Conservation (phyloP, 30 jellyfish, hydroid and myxozoan species). For the Nemopilema nomurai region DNA sequence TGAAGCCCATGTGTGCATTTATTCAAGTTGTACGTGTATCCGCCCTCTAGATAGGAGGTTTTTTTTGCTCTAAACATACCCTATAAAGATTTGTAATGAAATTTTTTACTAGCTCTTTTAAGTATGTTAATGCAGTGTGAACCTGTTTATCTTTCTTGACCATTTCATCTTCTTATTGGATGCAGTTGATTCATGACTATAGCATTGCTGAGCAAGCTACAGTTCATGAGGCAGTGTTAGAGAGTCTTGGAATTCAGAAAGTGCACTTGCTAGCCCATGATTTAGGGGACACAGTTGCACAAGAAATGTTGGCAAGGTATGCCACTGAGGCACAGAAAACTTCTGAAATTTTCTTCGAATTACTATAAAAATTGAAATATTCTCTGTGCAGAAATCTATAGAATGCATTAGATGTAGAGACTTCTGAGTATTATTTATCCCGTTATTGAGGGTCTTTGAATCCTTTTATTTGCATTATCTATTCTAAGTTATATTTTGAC, state of each 20-base stretch:
- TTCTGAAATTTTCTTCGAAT: too few relatives aligned
- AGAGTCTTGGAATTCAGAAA: slow-evolving; percentile 37
- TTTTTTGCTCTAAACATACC: too few relatives aligned
- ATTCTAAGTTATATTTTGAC: too few relatives aligned
- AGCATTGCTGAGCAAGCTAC: slow-evolving; percentile 79
- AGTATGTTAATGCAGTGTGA: neutral
- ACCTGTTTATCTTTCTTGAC: neutral
- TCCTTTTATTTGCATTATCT: too few relatives aligned
- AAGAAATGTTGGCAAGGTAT: slow-evolving; percentile 84
- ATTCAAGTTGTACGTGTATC: too few relatives aligned
- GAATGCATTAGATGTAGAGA: too few relatives aligned
- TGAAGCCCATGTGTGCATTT: too few relatives aligned
- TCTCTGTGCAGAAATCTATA: too few relatives aligned
- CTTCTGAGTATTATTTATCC: too few relatives aligned
- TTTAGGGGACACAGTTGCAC: slow-evolving; percentile 94
- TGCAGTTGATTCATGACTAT: slow-evolving; percentile 56
- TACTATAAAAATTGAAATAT: neutral
- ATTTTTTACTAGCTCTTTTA: neutral
- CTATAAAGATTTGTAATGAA: too few relatives aligned
- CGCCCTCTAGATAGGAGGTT: too few relatives aligned
- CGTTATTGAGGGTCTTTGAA: too few relatives aligned
- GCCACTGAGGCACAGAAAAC: neutral
- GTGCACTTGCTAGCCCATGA: slow-evolving; percentile 85
- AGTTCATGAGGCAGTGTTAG: slow-evolving; percentile 65
- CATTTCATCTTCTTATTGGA: neutral